Conservation (phyloP, 2,113 vertebrate genomes). For the Noctilio leporinus region DNA sequence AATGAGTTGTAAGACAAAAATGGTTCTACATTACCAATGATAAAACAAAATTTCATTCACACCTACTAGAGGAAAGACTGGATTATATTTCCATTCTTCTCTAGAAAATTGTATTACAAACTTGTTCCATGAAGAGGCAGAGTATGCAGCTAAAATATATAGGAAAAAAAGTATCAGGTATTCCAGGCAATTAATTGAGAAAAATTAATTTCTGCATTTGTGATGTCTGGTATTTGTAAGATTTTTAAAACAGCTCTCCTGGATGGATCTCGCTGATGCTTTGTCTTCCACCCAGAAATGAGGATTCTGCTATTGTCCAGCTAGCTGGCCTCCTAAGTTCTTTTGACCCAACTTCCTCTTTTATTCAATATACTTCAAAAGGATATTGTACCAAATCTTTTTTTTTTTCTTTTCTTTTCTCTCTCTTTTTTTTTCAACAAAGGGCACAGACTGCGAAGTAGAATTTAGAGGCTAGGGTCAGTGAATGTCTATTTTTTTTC, state of each 20-base stretch:
- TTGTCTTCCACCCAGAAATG: background rate
- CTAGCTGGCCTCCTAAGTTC: background rate
- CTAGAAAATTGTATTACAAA: background rate
- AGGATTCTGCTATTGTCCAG: background rate
- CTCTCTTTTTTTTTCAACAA: no score
- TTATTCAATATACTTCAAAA: background rate
- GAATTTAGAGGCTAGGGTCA: no score
- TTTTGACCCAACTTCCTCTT: background rate
- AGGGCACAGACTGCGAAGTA: no score
- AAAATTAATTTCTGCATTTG: background rate
- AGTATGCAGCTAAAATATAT: background rate
- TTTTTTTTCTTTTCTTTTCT: no score
- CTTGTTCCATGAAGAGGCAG: background rate
- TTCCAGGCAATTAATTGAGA: background rate
- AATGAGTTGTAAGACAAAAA: background rate
- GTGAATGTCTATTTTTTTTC: no score
- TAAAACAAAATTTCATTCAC: background rate
- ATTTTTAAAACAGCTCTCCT: background rate
- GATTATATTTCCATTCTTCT: background rate
- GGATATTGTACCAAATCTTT: no score
- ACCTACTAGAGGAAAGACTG: background rate
- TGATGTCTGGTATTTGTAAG: background rate
- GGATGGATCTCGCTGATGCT: background rate
- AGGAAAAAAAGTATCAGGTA: background rate
- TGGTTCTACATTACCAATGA: background rate